Conservation (phyloP, 2,888 invertebrate species). For the Melanostoma scalare region DNA sequence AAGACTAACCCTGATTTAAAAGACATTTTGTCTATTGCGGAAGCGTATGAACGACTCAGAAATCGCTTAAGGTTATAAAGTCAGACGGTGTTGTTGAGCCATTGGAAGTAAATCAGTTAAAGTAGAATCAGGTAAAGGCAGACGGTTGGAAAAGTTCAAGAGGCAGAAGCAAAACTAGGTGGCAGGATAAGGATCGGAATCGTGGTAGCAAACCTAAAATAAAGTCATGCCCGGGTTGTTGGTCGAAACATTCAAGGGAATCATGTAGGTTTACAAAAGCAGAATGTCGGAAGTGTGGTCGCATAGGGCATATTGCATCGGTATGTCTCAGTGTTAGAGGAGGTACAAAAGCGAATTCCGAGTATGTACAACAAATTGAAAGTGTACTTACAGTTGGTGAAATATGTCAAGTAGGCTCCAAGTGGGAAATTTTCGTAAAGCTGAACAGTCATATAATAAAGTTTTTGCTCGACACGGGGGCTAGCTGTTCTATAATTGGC, state of each 20-base stretch:
- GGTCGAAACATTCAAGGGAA: not conserved
- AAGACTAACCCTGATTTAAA: slow-evolving; percentile 34
- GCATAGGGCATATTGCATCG: too few species aligned
- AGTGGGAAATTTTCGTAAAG: slow-evolving; percentile 19
- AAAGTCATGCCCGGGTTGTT: slow-evolving; percentile 38
- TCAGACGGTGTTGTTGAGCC: slow-evolving; percentile 23
- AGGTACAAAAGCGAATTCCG: not conserved
- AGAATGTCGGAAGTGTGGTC: slow-evolving; percentile 19
- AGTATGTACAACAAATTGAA: too few species aligned
- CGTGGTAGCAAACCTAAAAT: slow-evolving; percentile 11
- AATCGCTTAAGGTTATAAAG: slow-evolving; percentile 31
- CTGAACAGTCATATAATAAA: not conserved
- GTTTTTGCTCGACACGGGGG: slow-evolving; percentile 29
- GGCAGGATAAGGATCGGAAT: slow-evolving; percentile 13
- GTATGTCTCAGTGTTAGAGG: not conserved
- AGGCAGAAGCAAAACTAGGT: slow-evolving; percentile 19
- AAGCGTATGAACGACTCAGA: slow-evolving; percentile 37
- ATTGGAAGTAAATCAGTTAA: too few species aligned
- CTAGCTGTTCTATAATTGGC: slow-evolving; percentile 27
- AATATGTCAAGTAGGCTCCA: slow-evolving; percentile 12
- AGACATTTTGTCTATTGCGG: slow-evolving; percentile 37
- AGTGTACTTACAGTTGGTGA: slow-evolving; percentile 22
- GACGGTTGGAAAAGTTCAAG: slow-evolving; percentile 25
- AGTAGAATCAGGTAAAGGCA: slow-evolving; percentile 23
- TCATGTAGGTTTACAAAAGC: too few species aligned